These are phyloP conservation scores for Drosophila santomea DNA, from an alignment of 1,140 invertebrate genomes.

Conservation along the genomic window DNA sequence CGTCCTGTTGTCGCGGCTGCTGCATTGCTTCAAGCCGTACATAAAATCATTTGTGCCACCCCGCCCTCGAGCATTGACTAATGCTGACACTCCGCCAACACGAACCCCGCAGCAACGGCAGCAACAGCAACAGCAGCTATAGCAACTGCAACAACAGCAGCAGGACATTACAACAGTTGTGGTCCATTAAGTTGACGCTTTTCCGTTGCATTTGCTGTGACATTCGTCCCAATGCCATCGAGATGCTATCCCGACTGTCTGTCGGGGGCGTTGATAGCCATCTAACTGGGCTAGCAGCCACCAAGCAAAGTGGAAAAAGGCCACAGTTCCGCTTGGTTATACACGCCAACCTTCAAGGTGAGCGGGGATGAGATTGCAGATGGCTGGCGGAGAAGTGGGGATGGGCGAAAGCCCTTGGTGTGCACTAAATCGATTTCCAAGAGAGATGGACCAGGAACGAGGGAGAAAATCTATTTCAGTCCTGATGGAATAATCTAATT, in stretches of 20 bases:
- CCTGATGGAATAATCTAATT: conserved; percentile 38
- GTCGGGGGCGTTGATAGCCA: conserved; percentile 40
- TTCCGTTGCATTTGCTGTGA: conserved; percentile 52
- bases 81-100: conserved; percentile 41
- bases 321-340: conserved; percentile 42
- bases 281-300: conserved; percentile 32
- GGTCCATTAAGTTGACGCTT: conserved; percentile 58
- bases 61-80: conserved; percentile 47
- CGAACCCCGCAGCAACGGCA: conserved; percentile 13
- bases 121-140: conserved; percentile 14
- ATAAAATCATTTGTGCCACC: conserved; percentile 63
- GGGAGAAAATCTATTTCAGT: conserved; percentile 30
- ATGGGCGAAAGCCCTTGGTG: conserved; percentile 6
- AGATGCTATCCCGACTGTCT: conserved; percentile 5
- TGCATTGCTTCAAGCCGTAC: conserved; percentile 50
- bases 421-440: conserved; percentile 25
- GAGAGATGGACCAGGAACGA: neutral
- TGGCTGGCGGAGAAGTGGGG: conserved; percentile 2
- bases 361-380: neutral
- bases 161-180: conserved; percentile 42
- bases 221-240: conserved; percentile 21
- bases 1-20: conserved; percentile 28
- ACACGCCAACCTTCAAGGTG: conserved; percentile 24
- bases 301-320: conserved; percentile 48
- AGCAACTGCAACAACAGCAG: conserved; percentile 24